These are phyloP conservation scores for Procavia capensis DNA, from an alignment of 2,113 vertebrate genomes.

Conservation along the genomic window DNA sequence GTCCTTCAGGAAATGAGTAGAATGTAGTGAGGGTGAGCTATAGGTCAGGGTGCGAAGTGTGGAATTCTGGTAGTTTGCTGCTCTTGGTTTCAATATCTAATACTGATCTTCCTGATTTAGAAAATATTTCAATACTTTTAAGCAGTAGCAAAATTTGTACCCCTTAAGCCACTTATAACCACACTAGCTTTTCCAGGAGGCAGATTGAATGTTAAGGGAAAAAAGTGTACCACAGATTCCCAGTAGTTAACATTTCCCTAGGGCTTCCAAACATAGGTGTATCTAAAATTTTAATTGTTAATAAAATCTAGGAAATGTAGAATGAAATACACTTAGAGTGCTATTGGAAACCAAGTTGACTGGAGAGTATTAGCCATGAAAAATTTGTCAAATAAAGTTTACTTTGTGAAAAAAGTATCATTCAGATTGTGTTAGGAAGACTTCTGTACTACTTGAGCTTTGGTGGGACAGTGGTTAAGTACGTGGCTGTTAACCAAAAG, in stretches of 20 bases:
- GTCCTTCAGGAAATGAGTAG: neutral
- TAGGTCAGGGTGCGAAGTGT: neutral
- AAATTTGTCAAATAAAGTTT: slow-evolving; percentile 48
- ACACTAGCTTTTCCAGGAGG: neutral
- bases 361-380: neutral
- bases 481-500: too few relatives aligned
- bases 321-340: slow-evolving; percentile 46
- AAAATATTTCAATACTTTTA: neutral
- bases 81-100: neutral
- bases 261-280: neutral
- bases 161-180: neutral
- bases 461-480: too few relatives aligned
- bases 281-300: slow-evolving; percentile 16
- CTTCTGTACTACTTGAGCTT: slow-evolving; percentile 21
- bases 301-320: slow-evolving; percentile 49
- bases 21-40: neutral
- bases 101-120: neutral
- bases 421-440: slow-evolving; percentile 62
- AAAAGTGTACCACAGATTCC: neutral
- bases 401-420: slow-evolving; percentile 60
- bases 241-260: neutral
- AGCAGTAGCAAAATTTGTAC: neutral
- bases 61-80: neutral
- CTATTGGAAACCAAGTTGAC: neutral
- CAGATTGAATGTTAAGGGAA: neutral